Evolutionary conservation across 2,797 vertebrate genomes (phyloP).

Genomic region (Microctenopoma stevenorrisi): DNA sequence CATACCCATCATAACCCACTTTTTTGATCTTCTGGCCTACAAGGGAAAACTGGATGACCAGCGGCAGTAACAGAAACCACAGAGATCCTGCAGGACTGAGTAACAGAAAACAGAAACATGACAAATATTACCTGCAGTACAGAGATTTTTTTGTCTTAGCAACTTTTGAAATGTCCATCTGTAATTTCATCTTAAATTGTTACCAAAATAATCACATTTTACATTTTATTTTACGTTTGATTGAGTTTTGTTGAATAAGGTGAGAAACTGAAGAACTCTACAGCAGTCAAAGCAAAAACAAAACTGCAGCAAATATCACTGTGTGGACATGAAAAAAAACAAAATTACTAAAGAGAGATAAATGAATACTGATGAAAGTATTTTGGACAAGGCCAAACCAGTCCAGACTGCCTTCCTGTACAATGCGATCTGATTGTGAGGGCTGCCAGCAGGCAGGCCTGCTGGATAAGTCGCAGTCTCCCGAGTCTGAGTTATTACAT

Average conservation of each 20-base stretch:
- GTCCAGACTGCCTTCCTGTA: slow-evolving; percentile 35
- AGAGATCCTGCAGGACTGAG: not conserved
- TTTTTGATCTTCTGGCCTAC: slow-evolving; percentile 49
- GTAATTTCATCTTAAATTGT: not conserved
- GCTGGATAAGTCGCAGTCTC: slow-evolving; percentile 52
- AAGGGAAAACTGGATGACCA: slow-evolving; percentile 23
- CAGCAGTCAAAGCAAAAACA: not conserved
- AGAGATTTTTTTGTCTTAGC: not conserved
- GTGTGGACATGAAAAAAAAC: not conserved
- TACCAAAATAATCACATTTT: no score
- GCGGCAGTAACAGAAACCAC: slow-evolving; percentile 10
- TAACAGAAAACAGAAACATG: slow-evolving; percentile 1
- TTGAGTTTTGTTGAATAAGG: not conserved
- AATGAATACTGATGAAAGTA: not conserved
- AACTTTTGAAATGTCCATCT: not conserved
- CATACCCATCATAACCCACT: slow-evolving; percentile 54
- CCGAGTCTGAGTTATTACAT: slow-evolving; percentile 54
- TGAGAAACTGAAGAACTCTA: not conserved
- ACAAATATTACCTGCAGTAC: not conserved
- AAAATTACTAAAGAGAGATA: slow-evolving; percentile 9
- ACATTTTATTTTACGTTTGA: not conserved
- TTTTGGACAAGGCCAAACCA: slow-evolving; percentile 12
- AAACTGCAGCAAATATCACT: not conserved
- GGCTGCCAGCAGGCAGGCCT: slow-evolving; percentile 37
- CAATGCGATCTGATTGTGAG: slow-evolving; percentile 31